Conservation (phyloP, 2,113 vertebrate species). For the Macrotis lagotis region DNA sequence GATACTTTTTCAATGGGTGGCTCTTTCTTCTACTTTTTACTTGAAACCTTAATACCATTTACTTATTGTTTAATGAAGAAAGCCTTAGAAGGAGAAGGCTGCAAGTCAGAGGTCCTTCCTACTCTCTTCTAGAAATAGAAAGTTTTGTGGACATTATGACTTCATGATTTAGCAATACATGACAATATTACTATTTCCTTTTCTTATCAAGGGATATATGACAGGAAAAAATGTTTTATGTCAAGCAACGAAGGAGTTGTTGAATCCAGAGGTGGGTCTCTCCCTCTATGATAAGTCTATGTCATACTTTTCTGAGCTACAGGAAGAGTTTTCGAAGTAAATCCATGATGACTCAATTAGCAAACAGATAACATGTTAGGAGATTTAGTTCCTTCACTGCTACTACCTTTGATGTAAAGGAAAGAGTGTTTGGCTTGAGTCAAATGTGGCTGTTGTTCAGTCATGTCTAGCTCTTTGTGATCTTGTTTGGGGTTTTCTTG, state of each 20-base stretch:
- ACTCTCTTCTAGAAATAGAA: background rate
- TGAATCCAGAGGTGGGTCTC: background rate
- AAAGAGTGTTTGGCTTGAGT: background rate
- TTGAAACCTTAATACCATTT: too few relatives aligned
- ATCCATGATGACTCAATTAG: background rate
- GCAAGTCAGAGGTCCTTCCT: background rate
- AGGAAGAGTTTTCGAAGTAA: background rate
- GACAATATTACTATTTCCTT: background rate
- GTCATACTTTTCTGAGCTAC: background rate
- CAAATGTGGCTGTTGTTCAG: background rate
- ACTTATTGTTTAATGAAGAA: too few relatives aligned
- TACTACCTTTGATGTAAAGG: background rate
- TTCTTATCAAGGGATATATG: background rate
- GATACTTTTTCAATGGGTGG: too few relatives aligned
- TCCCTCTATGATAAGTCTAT: background rate
- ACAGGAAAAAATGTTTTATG: background rate
- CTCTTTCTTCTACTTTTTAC: too few relatives aligned
- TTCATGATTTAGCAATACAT: background rate
- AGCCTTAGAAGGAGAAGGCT: background rate
- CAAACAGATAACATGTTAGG: background rate
- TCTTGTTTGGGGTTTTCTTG: background rate
- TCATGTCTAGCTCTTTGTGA: background rate
- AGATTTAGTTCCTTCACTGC: background rate
- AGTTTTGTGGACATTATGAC: background rate
- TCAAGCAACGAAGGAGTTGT: background rate